Percentiles rank a stretch among this genome's conserved stretches.
These are phyloP conservation scores for Anorthoa munda DNA, from an alignment of 2,888 invertebrate species.

Conservation along the genomic window DNA sequence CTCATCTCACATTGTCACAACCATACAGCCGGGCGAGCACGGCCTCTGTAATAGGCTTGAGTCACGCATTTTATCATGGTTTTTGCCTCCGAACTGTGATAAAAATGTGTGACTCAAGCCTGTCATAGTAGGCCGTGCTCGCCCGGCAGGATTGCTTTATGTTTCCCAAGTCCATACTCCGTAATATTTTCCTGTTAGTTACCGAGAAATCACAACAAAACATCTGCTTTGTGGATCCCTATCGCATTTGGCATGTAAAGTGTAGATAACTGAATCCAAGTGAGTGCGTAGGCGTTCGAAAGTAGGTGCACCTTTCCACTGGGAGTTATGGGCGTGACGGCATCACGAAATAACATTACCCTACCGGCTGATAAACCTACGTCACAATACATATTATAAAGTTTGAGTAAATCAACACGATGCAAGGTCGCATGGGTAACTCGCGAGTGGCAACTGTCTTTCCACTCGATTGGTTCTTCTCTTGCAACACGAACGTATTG, in stretches of 20 bases:
- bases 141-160: background rate
- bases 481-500: conserved; percentile 53
- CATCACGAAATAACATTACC: conserved; percentile 12
- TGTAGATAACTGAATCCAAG: conserved; percentile 24
- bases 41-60: no score
- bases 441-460: conserved; percentile 26
- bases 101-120: no score
- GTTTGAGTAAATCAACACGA: conserved; percentile 24
- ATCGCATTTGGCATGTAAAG: conserved; percentile 28
- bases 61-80: no score
- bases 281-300: conserved; percentile 15
- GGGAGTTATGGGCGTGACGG: conserved; percentile 6
- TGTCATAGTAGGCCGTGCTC: no score
- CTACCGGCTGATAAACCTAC: conserved; percentile 18
- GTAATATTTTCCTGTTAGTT: conserved; percentile 25
- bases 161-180: background rate
- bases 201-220: conserved; percentile 12
- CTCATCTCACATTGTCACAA: background rate
- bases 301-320: conserved; percentile 12
- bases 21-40: no score
- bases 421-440: conserved; percentile 46
- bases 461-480: conserved; percentile 54
- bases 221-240: conserved; percentile 10
- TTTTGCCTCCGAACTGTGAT: no score
- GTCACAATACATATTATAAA: conserved; percentile 40